phyloP scores from a whole-genome alignment of 2,113 vertebrate genomes.

The Dendrocopos noguchii region DNA sequence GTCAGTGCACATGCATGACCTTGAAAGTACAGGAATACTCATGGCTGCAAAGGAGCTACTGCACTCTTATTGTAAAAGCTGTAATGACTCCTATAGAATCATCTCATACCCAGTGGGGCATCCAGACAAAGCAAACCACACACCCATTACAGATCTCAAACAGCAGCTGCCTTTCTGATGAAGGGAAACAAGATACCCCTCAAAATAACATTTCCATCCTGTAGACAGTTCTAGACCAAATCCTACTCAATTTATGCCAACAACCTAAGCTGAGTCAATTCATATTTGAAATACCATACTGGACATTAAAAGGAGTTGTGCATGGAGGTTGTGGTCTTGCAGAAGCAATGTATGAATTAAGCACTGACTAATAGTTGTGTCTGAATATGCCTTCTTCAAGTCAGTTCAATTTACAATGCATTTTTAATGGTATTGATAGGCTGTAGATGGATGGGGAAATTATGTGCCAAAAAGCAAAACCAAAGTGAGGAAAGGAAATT shows the following conservation, averaged over 20 bases:
- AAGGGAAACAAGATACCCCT: not conserved
- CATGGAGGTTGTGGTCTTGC: not conserved
- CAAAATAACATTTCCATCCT: not conserved
- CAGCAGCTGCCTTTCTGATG: not conserved
- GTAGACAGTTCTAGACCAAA: not conserved
- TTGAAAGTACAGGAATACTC: not conserved
- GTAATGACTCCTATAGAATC: not conserved
- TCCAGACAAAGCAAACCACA: not conserved
- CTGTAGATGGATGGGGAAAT: not conserved
- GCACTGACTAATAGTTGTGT: not conserved
- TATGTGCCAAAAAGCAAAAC: slow-evolving; percentile 29
- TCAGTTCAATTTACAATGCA: not conserved
- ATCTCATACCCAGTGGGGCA: not conserved
- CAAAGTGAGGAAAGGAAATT: slow-evolving; percentile 16
- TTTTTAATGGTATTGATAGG: slow-evolving; percentile 19
- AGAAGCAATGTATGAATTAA: not conserved
- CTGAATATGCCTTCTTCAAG: not conserved
- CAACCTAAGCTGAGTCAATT: not conserved
- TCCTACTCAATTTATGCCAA: not conserved
- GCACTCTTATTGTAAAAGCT: not conserved
- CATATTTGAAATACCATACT: not conserved
- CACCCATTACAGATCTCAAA: not conserved
- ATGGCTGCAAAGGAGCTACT: not conserved
- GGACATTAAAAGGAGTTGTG: not conserved
- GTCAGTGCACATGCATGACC: not conserved